Base-by-base conservation (phyloP, 2,113 vertebrate species). In the Halcyon malimbica region DNA sequence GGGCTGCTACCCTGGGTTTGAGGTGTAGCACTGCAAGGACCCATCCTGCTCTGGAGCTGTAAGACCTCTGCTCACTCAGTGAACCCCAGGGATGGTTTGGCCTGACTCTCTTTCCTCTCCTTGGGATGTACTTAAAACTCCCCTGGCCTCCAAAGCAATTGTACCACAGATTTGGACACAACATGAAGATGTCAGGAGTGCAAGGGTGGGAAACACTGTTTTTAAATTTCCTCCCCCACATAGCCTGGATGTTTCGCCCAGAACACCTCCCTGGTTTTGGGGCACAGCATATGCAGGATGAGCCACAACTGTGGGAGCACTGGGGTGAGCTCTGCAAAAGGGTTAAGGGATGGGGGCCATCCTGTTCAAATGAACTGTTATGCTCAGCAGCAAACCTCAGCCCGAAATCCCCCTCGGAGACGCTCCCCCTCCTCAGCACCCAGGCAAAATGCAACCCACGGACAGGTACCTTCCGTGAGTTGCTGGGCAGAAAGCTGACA, bases 41-140 rank as follows among this genome's bases (percentile, higher is more conserved):
- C 5, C 17, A 41, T 5, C 17, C 9, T 39, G 41, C 51, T 70
- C 51, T 2, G 3, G 33, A 78, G 56, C 31, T 7, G 1, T 16
- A 14, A 33, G 50, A 41, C 16, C 5, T 29, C 13, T 20, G 1
- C 3, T 51, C 1, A 0, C 60, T 31, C 62, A 59, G 26, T 0
- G 4, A 64, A 33, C 5, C 31, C 10, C 21, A 71, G 37, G 12
- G 4, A 24, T 41, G 46, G 13, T 21, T 84, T 59, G 31, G 7
- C 17, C 31, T 29, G 16, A 67, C 9, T 60, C 33, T 62, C 54
- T 37, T 33, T 60, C 39, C 6, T 70, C 7, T 33, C 18, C 23
- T 51, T 59, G 13, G 35, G n/a, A n/a, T 33, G 41, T 15, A 46
- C 24, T 84, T 54, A 44, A 46, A 92, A 59, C 26, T 63, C n/a